These are phyloP conservation scores for Ariolimax columbianus DNA, from an alignment of 2,888 invertebrate species.

Conservation along the genomic window DNA sequence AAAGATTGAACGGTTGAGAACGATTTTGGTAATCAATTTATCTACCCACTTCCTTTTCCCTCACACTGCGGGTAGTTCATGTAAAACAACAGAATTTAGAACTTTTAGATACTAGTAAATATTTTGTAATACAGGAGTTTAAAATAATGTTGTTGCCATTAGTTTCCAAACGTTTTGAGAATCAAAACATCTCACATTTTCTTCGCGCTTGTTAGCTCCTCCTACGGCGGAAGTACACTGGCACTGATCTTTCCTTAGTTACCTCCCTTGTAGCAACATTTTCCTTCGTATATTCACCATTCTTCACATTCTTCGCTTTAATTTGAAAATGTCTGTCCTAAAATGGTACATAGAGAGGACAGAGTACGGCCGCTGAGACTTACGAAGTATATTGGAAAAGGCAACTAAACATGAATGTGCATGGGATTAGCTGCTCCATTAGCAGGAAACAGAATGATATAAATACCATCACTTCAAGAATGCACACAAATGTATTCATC, in stretches of 20 bases:
- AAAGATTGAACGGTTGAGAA: not conserved
- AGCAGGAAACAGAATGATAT: no score
- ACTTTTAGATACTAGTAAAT: not conserved
- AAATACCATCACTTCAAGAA: no score
- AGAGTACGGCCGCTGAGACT: no score
- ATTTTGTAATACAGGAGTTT: not conserved
- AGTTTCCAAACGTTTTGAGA: not conserved
- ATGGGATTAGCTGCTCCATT: no score
- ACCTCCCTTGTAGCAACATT: conserved; percentile 7
- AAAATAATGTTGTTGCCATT: not conserved
- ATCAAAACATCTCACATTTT: conserved; percentile 10
- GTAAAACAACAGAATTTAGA: no score
- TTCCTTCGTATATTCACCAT: no score
- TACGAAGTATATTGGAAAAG: no score
- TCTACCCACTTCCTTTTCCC: not conserved
- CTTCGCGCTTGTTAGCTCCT: conserved; percentile 28
- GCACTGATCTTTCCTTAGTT: not conserved
- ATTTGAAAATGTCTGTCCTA: no score
- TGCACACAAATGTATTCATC: no score
- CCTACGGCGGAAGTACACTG: conserved; percentile 26
- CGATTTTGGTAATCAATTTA: not conserved
- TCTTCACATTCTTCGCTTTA: no score
- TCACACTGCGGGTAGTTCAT: not conserved
- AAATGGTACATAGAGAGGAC: no score
- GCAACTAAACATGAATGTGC: no score